A percentile compares a stretch with the other conserved stretches of the same genome.
Conservation (phyloP, 2,797 vertebrate genomes). For the Vipera latastei region DNA sequence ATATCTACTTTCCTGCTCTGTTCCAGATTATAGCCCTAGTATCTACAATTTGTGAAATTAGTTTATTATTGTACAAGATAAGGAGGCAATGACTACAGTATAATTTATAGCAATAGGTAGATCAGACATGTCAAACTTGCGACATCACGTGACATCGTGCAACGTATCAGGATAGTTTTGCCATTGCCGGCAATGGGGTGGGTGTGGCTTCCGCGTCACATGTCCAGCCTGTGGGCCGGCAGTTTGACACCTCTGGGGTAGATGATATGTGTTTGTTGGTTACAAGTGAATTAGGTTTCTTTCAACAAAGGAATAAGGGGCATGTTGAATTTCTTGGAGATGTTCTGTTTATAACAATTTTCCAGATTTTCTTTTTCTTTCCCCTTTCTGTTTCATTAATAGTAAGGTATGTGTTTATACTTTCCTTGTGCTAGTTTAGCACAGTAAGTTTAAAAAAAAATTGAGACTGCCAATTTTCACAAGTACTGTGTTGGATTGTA, state of each 20-base stretch:
- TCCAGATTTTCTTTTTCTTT: not conserved
- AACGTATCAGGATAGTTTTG: too few relatives aligned
- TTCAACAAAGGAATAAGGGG: not conserved
- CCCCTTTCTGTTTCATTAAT: not conserved
- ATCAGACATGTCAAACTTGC: too few relatives aligned
- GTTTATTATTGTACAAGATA: too few relatives aligned
- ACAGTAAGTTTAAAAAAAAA: not conserved
- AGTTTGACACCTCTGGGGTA: too few relatives aligned
- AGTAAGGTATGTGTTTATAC: not conserved
- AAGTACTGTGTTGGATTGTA: not conserved
- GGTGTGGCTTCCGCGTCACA: too few relatives aligned
- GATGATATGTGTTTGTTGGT: not conserved
- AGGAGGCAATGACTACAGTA: too few relatives aligned
- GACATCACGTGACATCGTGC: too few relatives aligned
- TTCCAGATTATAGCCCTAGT: not conserved
- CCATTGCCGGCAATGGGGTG: too few relatives aligned
- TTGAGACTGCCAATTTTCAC: not conserved
- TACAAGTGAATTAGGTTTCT: not conserved
- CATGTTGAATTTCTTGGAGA: not conserved
- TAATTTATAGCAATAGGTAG: too few relatives aligned
- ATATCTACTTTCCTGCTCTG: not conserved
- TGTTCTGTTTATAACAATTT: not conserved
- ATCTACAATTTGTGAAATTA: too few relatives aligned
- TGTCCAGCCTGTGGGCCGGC: too few relatives aligned
- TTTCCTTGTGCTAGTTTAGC: not conserved